Conservation (phyloP, 2,113 vertebrate species). For the Sisor rabdophorus region DNA sequence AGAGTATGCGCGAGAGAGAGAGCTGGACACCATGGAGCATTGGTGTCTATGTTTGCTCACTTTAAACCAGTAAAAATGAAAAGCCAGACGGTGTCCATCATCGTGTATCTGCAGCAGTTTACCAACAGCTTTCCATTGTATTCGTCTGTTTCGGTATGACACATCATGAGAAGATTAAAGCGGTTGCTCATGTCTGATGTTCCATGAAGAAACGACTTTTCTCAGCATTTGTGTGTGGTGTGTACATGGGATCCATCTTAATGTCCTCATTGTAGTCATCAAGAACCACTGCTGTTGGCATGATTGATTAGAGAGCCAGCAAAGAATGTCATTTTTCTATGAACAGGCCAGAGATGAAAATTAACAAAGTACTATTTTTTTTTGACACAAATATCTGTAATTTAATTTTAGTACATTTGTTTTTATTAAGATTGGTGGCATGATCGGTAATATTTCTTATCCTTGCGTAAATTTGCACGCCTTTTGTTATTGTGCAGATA, state of each 20-base stretch:
- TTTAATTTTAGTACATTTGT: no score
- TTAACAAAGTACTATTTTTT: no score
- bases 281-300: neutral
- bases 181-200: neutral
- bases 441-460: no score
- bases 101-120: neutral
- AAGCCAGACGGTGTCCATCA: conserved; percentile 18
- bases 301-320: conserved; percentile 16
- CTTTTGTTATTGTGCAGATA: no score
- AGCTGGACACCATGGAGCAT: neutral
- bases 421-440: no score
- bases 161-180: conserved; percentile 28
- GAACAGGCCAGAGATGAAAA: no score
- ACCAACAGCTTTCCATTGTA: neutral
- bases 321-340: neutral
- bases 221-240: neutral
- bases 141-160: conserved; percentile 4
- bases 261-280: neutral
- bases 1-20: neutral
- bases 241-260: neutral
- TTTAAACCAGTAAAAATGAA: conserved; percentile 3
- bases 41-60: conserved; percentile 11
- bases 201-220: neutral
- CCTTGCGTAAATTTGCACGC: no score
- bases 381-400: no score